These are phyloP conservation scores for Agonopterix subpropinquella DNA, from an alignment of 2,888 invertebrate genomes.

Conservation along the genomic window DNA sequence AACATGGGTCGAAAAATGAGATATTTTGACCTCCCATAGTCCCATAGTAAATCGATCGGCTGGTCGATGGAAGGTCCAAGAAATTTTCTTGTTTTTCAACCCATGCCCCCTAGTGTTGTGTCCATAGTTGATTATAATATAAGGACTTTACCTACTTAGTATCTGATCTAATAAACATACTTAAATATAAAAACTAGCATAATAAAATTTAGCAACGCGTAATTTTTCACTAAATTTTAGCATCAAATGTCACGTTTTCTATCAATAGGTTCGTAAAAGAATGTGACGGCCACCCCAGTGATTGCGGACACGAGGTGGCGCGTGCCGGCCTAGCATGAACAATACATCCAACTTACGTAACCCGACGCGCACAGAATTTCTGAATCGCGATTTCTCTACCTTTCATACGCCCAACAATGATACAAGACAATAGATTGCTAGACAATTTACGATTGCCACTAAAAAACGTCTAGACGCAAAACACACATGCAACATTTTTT, in stretches of 20 bases:
- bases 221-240: neutral
- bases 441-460: conserved; percentile 31
- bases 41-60: too few relatives aligned
- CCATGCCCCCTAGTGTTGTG: too few relatives aligned
- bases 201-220: neutral
- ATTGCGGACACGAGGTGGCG: conserved; percentile 49
- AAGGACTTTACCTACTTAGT: too few relatives aligned
- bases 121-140: too few relatives aligned
- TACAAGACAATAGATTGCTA: conserved; percentile 36
- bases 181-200: too few relatives aligned
- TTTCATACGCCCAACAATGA: conserved; percentile 34
- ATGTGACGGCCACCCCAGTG: conserved; percentile 62
- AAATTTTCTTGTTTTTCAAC: too few relatives aligned
- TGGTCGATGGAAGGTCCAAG: too few relatives aligned
- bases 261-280: conserved; percentile 35
- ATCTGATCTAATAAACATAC: too few relatives aligned
- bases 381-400: conserved; percentile 66
- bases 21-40: too few relatives aligned
- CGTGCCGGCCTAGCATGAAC: conserved; percentile 30
- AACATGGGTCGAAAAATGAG: too few relatives aligned
- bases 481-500: conserved; percentile 26
- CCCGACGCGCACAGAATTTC: conserved; percentile 61
- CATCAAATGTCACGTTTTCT: neutral
- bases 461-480: conserved; percentile 10
- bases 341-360: conserved; percentile 54